Conservation (phyloP, 2,797 vertebrate species). For the Microchirus variegatus region DNA sequence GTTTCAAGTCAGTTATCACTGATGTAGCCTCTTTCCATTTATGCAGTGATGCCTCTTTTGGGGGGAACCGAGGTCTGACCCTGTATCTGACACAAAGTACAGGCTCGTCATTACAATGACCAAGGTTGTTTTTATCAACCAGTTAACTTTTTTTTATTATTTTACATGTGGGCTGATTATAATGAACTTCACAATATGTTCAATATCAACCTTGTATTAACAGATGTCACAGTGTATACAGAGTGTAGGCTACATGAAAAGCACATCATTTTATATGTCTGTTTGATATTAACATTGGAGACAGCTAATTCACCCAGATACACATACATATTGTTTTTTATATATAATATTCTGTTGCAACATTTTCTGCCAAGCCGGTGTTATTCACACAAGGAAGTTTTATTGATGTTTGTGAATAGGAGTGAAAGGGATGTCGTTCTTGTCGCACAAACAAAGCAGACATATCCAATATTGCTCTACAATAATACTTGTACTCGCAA, state of each 20-base stretch:
- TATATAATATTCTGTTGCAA: background rate
- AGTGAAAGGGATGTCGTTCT: too few relatives aligned
- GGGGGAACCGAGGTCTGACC: constrained; percentile 39
- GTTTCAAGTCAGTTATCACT: constrained; percentile 18
- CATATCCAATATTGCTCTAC: too few relatives aligned
- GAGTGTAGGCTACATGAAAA: too few relatives aligned
- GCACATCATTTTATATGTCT: too few relatives aligned
- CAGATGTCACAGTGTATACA: background rate
- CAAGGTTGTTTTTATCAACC: constrained; percentile 7
- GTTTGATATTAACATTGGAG: too few relatives aligned
- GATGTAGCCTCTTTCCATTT: constrained; percentile 1
- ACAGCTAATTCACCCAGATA: too few relatives aligned
- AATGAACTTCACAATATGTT: too few relatives aligned
- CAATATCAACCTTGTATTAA: background rate
- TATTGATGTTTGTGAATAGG: background rate
- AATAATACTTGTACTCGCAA: too few relatives aligned
- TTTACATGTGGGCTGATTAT: too few relatives aligned
- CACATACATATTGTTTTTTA: background rate
- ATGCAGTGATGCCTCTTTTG: constrained; percentile 16
- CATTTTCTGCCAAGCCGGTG: background rate
- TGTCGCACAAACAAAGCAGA: too few relatives aligned
- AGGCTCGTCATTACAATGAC: constrained; percentile 4
- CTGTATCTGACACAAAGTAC: constrained; percentile 9
- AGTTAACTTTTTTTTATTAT: background rate
- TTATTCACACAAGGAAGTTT: background rate